These are phyloP conservation scores for Eretmocerus hayati DNA, from an alignment of 2,888 invertebrate species.

Conservation along the genomic window DNA sequence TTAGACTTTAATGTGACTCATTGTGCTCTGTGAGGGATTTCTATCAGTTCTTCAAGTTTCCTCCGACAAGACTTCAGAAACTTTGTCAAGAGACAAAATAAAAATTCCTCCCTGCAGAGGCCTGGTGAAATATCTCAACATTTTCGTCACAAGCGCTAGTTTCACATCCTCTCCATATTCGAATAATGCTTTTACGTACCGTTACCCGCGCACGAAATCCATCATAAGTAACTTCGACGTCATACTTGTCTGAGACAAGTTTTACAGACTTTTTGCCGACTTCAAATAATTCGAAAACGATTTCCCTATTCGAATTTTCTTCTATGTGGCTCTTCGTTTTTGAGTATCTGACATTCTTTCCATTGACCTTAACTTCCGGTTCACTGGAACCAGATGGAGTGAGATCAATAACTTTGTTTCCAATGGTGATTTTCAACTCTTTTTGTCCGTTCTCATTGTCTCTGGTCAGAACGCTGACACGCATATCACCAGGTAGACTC, in stretches of 20 bases:
- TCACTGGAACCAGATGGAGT: slow-evolving; percentile 27
- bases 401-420: slow-evolving; percentile 43
- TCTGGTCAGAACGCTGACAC: slow-evolving; percentile 46
- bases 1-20: too few species aligned
- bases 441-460: slow-evolving; percentile 42
- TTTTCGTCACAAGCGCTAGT: too few species aligned
- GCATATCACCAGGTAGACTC: slow-evolving; percentile 42
- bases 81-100: too few species aligned
- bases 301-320: slow-evolving; percentile 29
- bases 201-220: slow-evolving; percentile 51
- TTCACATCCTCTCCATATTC: too few species aligned
- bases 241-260: slow-evolving; percentile 48
- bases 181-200: too few species aligned
- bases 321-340: slow-evolving; percentile 35
- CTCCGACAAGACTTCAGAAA: too few species aligned
- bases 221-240: slow-evolving; percentile 54
- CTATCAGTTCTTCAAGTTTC: too few species aligned
- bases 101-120: too few species aligned
- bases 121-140: too few species aligned
- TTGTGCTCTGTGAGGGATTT: too few species aligned
- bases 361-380: slow-evolving; percentile 35
- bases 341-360: slow-evolving; percentile 29
- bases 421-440: slow-evolving; percentile 48
- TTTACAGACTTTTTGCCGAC: slow-evolving; percentile 53
- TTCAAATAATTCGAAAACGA: slow-evolving; percentile 45